Evolutionary conservation across 2,888 invertebrate genomes (phyloP).

Genomic region (Pseudoips prasinana): DNA sequence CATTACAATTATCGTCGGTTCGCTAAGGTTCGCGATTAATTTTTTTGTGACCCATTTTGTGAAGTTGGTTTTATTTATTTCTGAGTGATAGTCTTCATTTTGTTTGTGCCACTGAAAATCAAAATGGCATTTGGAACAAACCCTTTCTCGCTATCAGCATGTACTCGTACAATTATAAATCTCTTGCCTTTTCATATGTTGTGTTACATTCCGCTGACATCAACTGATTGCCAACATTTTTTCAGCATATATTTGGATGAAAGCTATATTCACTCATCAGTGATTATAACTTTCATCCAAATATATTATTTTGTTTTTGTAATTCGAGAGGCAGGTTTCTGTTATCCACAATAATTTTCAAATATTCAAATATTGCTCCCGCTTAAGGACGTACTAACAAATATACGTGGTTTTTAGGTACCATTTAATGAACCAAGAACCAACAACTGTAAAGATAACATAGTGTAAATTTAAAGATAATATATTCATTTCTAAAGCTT

Average conservation of each 20-base stretch:
- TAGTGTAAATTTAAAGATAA: too few relatives aligned
- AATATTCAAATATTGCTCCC: too few relatives aligned
- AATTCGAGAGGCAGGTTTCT: too few relatives aligned
- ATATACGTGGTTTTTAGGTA: too few relatives aligned
- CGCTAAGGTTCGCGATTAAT: slow-evolving; percentile 18
- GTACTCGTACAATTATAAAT: slow-evolving; percentile 23
- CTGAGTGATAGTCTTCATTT: slow-evolving; percentile 27
- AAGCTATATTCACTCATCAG: neutral
- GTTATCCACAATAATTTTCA: too few relatives aligned
- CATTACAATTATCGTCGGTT: slow-evolving; percentile 11
- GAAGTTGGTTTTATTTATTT: slow-evolving; percentile 28
- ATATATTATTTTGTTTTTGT: too few relatives aligned
- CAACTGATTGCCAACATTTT: too few relatives aligned
- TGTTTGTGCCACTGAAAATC: slow-evolving; percentile 24
- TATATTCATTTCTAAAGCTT: too few relatives aligned
- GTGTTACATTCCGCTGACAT: slow-evolving; percentile 10
- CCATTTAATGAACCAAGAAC: too few relatives aligned
- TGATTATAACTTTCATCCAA: neutral
- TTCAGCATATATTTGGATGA: too few relatives aligned
- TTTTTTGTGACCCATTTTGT: slow-evolving; percentile 25
- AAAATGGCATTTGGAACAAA: slow-evolving; percentile 26
- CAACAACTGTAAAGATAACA: too few relatives aligned
- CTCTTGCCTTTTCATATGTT: slow-evolving; percentile 21
- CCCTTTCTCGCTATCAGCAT: slow-evolving; percentile 27
- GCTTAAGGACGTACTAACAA: too few relatives aligned